phyloP scores from a whole-genome alignment of 37 sponge, comb jelly and placozoan species.

The Cladorhizidae sp. region DNA sequence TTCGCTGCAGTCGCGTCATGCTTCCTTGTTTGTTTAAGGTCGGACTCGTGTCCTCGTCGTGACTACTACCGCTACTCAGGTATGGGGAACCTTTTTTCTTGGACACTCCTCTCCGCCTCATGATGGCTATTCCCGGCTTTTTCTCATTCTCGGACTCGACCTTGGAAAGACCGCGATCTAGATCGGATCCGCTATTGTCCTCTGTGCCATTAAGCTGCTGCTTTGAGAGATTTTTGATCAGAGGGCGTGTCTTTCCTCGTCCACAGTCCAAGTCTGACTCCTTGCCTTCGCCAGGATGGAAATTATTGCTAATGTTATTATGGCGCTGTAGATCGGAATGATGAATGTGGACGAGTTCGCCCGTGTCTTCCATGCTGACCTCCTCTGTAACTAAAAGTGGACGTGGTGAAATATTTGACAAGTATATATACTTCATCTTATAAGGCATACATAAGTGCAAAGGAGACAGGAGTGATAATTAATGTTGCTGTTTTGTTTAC shows the following conservation, averaged over 20 bases:
- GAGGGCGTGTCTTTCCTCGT: too few species aligned
- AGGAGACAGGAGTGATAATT: too few species aligned
- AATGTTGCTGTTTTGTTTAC: too few species aligned
- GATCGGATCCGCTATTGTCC: not conserved
- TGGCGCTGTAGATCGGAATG: not conserved
- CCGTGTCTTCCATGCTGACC: constrained; percentile 7
- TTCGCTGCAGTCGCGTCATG: not conserved
- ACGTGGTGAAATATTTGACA: not conserved
- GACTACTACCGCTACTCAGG: not conserved
- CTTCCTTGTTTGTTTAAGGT: not conserved
- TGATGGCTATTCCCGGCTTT: not conserved
- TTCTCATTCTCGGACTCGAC: not conserved
- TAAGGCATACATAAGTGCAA: too few species aligned
- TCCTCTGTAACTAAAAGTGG: not conserved
- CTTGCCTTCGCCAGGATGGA: too few species aligned
- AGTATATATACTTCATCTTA: too few species aligned
- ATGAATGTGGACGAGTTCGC: not conserved
- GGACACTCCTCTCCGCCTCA: constrained; percentile 9
- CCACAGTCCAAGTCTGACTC: not conserved
- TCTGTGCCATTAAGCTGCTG: not conserved
- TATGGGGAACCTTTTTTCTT: constrained; percentile 3
- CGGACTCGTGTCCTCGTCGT: not conserved
- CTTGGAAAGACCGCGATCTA: not conserved
- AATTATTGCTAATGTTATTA: too few species aligned
- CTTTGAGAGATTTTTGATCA: not conserved